These are phyloP conservation scores for Procambarus clarkii DNA, from an alignment of 1,140 invertebrate genomes.

Conservation along the genomic window DNA sequence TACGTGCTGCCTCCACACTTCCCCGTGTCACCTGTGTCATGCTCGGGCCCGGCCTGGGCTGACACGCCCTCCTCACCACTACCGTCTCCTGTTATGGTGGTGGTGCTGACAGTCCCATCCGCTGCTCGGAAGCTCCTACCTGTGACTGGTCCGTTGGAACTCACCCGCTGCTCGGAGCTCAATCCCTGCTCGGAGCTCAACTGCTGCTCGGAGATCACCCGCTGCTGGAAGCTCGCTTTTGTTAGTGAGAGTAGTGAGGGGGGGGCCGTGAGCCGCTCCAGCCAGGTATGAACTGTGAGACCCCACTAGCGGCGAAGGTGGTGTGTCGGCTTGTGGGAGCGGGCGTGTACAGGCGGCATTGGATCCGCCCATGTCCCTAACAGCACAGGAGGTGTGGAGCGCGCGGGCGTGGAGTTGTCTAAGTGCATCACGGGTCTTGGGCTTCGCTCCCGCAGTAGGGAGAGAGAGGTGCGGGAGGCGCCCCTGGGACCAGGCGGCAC, in stretches of 20 bases:
- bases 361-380: conserved; percentile 68
- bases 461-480: conserved; percentile 76
- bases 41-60: not conserved
- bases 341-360: conserved; percentile 28
- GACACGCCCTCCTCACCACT: not conserved
- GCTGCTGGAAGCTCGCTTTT: not conserved
- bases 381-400: conserved; percentile 85
- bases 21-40: not conserved
- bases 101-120: not conserved
- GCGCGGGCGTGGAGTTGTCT: conserved; percentile 89
- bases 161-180: not conserved
- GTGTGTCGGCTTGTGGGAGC: conserved; percentile 21
- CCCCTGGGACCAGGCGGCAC: conserved; percentile 81
- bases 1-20: not conserved
- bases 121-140: not conserved
- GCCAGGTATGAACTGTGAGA: not conserved
- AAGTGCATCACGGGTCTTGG: conserved; percentile 88
- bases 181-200: not conserved
- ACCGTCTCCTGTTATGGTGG: not conserved
- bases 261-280: not conserved
- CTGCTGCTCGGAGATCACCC: not conserved
- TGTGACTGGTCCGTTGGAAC: not conserved
- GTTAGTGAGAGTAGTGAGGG: not conserved
- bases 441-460: conserved; percentile 58
- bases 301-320: conserved; percentile 4